Base-by-base conservation (phyloP, 1,140 invertebrate genomes). In the Caenorhabditis tropicalis region DNA sequence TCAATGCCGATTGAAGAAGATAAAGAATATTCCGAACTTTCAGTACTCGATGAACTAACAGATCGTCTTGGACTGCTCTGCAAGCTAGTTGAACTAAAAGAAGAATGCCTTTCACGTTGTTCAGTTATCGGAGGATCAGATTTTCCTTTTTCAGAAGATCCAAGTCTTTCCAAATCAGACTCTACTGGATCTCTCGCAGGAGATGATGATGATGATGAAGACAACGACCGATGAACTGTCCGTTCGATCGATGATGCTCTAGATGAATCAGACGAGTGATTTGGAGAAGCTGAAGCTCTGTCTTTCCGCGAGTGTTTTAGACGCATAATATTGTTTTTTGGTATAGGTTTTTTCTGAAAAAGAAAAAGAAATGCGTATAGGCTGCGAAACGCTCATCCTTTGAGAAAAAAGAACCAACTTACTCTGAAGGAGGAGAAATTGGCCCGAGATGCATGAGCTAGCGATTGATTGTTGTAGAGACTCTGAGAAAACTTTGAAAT, bases 391-490 rank as follows among this genome's bases (percentile, higher is more conserved):
- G n/a, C n/a, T n/a, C n/a, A n/a, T n/a, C n/a, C n/a, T n/a, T n/a
- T 27, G 21, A 56, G 21, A 27, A 27, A 24, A 10, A 19, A 2
- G 16, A 36, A 16, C 7, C 29, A n/a, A 70, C 60, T 70, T 43
- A 74, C 65, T 24, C 65, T 74, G 36, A 36, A 74, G 21, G 43
- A 58, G 1, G 49, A 4, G 58, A 65, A 36, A 16, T 65, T 65
- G 31, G 19, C n/a, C 43, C 65, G 65, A 6, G 36, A 43, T 2
- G 36, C 19, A 15, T 39, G 58, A 2, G 79, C 49, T 36, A 51
- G 29, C 1, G 79, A 81, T 27, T 49, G 46, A 81, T 43, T 82
- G 53, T 19, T 82, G 48, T 58, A 56, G 49, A 56, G 79, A 19
- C 51, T n/a, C 53, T 43, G 81, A 82, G 53, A 27, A 82, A 27